A percentile compares a stretch with the other conserved stretches of the same genome.
phyloP scores from a whole-genome alignment of 92 coral and sea anemone species.

The Virgularia gustaviana region DNA sequence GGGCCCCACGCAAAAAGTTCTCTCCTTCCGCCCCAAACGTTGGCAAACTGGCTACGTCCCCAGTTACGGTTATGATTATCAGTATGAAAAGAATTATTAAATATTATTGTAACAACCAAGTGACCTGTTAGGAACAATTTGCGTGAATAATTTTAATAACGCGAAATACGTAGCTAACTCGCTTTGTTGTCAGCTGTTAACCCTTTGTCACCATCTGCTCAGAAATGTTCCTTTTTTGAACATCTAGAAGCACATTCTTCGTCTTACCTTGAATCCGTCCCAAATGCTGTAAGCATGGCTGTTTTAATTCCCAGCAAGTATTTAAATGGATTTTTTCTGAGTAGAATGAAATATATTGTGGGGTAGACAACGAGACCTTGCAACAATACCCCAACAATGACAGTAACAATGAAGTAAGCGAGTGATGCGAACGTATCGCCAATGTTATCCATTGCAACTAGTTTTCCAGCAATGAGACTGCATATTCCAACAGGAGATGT shows the following conservation, averaged over 20 bases:
- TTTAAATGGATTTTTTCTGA: constrained; percentile 64
- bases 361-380: constrained; percentile 71
- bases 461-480: constrained; percentile 71
- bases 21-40: too few relatives aligned
- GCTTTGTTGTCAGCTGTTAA: too few relatives aligned
- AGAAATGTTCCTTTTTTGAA: too few relatives aligned
- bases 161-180: not conserved
- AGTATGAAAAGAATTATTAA: too few relatives aligned
- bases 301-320: constrained; percentile 61
- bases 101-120: too few relatives aligned
- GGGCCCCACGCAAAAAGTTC: too few relatives aligned
- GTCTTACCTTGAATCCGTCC: constrained; percentile 70
- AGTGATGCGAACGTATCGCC: constrained; percentile 53
- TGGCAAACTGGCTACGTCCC: too few relatives aligned
- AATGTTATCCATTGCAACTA: constrained; percentile 72
- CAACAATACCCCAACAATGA: constrained; percentile 57
- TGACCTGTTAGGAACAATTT: too few relatives aligned
- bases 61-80: too few relatives aligned
- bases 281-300: constrained; percentile 75
- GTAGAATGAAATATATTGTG: constrained; percentile 54
- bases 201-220: too few relatives aligned
- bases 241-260: not conserved
- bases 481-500: constrained; percentile 69
- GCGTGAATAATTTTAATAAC: not conserved
- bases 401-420: constrained; percentile 66